Percentiles rank a stretch among this genome's conserved stretches.
phyloP scores from a whole-genome alignment of 2,888 invertebrate genomes.

The Acanthosoma haemorrhoidale region DNA sequence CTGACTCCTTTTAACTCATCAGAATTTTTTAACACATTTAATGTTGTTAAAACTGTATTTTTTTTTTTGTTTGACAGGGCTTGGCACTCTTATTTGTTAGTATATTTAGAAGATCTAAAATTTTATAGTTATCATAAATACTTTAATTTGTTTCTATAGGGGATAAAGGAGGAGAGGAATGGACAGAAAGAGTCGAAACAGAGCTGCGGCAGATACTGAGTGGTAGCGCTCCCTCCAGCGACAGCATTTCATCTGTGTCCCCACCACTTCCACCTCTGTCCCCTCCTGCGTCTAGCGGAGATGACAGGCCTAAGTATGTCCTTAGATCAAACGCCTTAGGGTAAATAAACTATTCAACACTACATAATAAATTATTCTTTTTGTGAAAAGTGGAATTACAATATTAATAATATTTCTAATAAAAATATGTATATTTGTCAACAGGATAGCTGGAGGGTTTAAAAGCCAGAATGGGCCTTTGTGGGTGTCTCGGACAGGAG shows the following conservation, averaged over 20 bases:
- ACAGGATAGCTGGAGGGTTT: slow-evolving; percentile 13
- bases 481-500: slow-evolving; percentile 8
- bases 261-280: slow-evolving; percentile 73
- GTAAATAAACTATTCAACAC: slow-evolving; percentile 8
- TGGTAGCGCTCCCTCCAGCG: slow-evolving; percentile 54
- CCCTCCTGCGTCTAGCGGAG: slow-evolving; percentile 53
- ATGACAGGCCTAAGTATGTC: slow-evolving; percentile 34
- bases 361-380: too few species aligned
- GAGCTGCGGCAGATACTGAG: slow-evolving; percentile 72
- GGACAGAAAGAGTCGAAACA: slow-evolving; percentile 76
- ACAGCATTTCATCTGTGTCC: slow-evolving; percentile 65
- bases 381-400: too few species aligned
- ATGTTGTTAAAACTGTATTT: too few species aligned
- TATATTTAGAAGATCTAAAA: too few species aligned
- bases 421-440: not conserved
- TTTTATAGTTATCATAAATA: too few species aligned
- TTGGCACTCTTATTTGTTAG: too few species aligned
- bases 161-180: slow-evolving; percentile 53
- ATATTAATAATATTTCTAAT: not conserved
- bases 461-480: slow-evolving; percentile 19
- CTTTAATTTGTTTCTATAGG: slow-evolving; percentile 49
- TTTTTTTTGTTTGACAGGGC: too few species aligned
- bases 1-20: too few species aligned
- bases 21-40: too few species aligned
- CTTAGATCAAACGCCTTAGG: slow-evolving; percentile 18